Evolutionary conservation across 2,113 vertebrate species (phyloP), one percentile per base, ranked within the genome.

Genomic region (Cisticola juncidis): DNA sequence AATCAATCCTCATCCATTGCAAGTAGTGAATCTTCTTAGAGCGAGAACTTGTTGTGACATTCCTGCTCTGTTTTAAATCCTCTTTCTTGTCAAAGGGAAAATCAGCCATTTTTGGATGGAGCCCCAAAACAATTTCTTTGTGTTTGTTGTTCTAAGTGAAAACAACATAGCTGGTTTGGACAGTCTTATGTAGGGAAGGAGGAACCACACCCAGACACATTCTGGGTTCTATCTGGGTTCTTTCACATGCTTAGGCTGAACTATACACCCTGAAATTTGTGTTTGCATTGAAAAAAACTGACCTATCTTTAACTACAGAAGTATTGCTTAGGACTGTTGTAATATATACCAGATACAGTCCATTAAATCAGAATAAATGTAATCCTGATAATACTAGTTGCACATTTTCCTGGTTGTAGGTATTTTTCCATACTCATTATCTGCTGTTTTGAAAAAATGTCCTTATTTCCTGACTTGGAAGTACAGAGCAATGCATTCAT

Each of bases 341-440:
- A 95, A 91, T 96, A 90, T 90, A 87, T 92, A 86, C 81, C 87
- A 89, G 93, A 76, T 73, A 96, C 11, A 90, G 85, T 56, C 86
- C 95, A 93, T 95, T 97, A 92, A 96, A 89, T 91, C 83, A 78
- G 90, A 95, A 95, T 81, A 94, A 96, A 96, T 87, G 78, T 79
- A 86, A 95, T 50, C n/a, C 90, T 94, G 87, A 96, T 83, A 88
- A 94, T 51, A 80, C 62, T 80, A 87, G 68, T 71, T 94, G 90
- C 66, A 66, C 20, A 2, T 96, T 96, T 97, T 96, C 92, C 91
- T 94, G 40, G 58, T 90, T 51, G 88, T 85, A 94, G 92, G 73
- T 93, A 76, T 88, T 97, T 96, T 96, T 89, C 95, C 85, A 14
- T 96, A 80, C 57, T 78, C 81, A 65, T 73, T 81, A 76, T 84